A percentile compares a stretch with the other conserved stretches of the same genome.
Conservation (phyloP, 2,888 invertebrate genomes). For the Ommatoiulus sabulosus region DNA sequence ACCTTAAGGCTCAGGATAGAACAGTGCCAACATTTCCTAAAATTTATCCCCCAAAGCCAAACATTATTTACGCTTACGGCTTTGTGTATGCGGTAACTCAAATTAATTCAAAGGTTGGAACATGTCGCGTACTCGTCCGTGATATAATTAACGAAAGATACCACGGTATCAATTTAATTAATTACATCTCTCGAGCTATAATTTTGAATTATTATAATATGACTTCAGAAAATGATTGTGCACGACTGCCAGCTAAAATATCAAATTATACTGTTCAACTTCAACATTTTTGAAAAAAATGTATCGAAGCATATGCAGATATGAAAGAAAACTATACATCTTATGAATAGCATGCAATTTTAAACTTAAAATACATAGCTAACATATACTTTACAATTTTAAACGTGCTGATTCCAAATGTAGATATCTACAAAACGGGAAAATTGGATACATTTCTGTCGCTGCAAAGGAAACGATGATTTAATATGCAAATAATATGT, state of each 20-base stretch:
- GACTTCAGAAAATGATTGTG: neutral
- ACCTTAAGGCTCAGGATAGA: neutral
- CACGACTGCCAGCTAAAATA: neutral
- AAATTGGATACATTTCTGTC: too few species aligned
- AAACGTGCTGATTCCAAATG: too few species aligned
- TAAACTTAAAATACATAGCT: too few species aligned
- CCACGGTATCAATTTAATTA: neutral
- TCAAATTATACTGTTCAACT: neutral
- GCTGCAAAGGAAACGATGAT: too few species aligned
- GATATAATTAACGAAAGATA: conserved; percentile 10
- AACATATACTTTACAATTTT: too few species aligned
- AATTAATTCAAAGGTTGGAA: neutral
- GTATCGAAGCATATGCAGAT: too few species aligned
- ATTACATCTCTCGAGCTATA: neutral
- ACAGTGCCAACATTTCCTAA: neutral
- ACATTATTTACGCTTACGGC: neutral
- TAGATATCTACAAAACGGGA: too few species aligned
- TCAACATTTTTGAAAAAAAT: too few species aligned
- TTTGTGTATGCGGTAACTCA: neutral
- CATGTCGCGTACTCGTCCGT: neutral
- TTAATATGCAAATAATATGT: too few species aligned
- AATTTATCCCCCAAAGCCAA: neutral
- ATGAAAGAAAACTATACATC: too few species aligned
- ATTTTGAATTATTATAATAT: conserved; percentile 4
- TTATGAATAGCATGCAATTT: too few species aligned